Evolutionary conservation across 2,797 vertebrate genomes (phyloP).

Genomic region (Alcedo quadribrachys): DNA sequence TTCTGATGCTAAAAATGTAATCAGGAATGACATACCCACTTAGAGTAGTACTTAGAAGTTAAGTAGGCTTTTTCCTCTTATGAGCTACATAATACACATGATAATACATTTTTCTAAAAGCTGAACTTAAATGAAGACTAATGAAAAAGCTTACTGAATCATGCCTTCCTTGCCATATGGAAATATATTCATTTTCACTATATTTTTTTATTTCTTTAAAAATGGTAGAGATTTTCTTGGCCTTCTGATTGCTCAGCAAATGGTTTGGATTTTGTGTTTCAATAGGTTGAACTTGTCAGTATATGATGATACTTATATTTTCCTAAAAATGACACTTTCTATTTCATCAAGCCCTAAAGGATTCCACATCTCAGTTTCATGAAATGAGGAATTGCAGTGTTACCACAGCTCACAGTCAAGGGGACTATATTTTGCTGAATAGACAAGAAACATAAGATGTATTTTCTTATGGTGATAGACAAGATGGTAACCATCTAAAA

Average conservation of each 20-base stretch:
- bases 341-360: neutral
- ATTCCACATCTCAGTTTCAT: neutral
- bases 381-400: neutral
- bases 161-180: neutral
- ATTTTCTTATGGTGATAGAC: neutral
- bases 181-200: neutral
- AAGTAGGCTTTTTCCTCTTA: too few relatives aligned
- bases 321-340: neutral
- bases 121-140: neutral
- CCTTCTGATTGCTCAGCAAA: neutral
- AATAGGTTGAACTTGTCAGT: neutral
- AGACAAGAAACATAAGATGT: neutral
- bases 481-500: neutral
- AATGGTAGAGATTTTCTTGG: neutral
- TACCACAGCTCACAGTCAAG: neutral
- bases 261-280: neutral
- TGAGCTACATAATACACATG: neutral
- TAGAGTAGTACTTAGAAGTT: neutral
- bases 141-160: neutral
- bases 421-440: neutral
- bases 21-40: neutral
- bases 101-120: neutral
- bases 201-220: neutral
- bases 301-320: neutral
- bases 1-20: neutral